These are phyloP conservation scores for Nycticebus coucang DNA, from an alignment of 2,113 vertebrate genomes.

Conservation along the genomic window DNA sequence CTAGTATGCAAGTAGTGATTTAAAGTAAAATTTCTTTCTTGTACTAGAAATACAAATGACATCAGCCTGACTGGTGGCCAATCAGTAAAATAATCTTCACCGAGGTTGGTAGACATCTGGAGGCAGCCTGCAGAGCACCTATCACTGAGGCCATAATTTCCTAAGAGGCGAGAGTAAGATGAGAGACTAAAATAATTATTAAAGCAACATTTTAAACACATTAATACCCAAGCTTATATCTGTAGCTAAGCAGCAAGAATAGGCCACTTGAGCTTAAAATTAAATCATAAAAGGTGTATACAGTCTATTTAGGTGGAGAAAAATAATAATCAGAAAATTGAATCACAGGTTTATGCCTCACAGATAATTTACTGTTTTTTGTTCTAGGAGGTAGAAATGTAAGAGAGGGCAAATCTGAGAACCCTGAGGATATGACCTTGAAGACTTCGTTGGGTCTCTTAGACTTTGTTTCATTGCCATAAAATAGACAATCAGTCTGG, in stretches of 20 bases:
- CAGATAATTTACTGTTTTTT: constrained; percentile 57
- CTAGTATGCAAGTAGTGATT: background rate
- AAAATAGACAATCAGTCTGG: background rate
- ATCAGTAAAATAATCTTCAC: constrained; percentile 34
- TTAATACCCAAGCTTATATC: constrained; percentile 27
- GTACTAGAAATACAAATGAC: constrained; percentile 6
- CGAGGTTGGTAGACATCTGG: background rate
- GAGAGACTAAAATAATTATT: constrained; percentile 59
- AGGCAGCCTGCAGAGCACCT: background rate
- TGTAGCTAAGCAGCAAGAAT: constrained; percentile 47
- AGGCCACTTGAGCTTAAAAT: constrained; percentile 53
- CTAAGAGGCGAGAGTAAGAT: background rate
- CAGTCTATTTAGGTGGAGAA: constrained; percentile 57
- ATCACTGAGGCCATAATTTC: constrained; percentile 41
- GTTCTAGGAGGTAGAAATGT: constrained; percentile 32
- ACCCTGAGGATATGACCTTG: background rate
- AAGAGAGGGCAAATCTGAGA: background rate
- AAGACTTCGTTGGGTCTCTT: background rate
- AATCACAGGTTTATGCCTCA: constrained; percentile 63
- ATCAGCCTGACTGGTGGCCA: constrained; percentile 24
- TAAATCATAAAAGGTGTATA: constrained; percentile 48
- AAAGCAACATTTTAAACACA: constrained; percentile 34
- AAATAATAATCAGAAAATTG: constrained; percentile 61
- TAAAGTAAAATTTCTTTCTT: constrained; percentile 30
- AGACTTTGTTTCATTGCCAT: background rate